Evolutionary conservation across 2,888 invertebrate genomes (phyloP), one percentile per base, ranked within the genome.

Genomic region (Eudemis profundana): DNA sequence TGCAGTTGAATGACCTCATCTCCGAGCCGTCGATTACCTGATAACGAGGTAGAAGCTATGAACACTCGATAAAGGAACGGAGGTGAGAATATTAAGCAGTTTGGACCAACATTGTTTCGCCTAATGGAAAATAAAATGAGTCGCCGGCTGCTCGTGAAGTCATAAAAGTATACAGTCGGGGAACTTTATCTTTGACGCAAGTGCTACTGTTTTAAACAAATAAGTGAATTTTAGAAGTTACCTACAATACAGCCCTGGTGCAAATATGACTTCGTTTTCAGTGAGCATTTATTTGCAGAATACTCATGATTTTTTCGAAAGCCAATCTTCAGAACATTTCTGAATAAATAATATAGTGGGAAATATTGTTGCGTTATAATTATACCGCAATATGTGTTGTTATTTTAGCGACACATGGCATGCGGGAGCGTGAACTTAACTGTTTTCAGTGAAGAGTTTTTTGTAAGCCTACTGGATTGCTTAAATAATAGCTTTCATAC

Each of bases 11-110:
- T 68, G 94, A 93, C 80, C 95, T 95, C 82, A 99, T 93, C 77
- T 97, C 95, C 15, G 94, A 93, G 0, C 97, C 95, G 81, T 98
- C 97, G 71, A 99, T 94, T 44, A 96, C 94, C 96, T 97, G 81
- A 78, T 84, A 85, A 87, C 80, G 82, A 85, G 81, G 86, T 86
- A 83, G 79, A 68, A 73, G 74, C 78, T 75, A 76, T 84, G 78
- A 84, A 79, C 77, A 77, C 77, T 77, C 78, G 78, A 78, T 78
- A 78, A 75, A 72, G 73, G 71, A 66, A 51, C 17, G 36, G 15
- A 59, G 44, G 56, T 61, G 60, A 50, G 51, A 59, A 66, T 59
- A 67, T 56, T 19, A 49, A 57, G 63, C 33, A 62, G 68, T 60
- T 68, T 66, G 59, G 67, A 68, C 62, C 38, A 59, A 64, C 51